Base-by-base conservation (phyloP, 2,113 vertebrate species). In the Bucco capensis region DNA sequence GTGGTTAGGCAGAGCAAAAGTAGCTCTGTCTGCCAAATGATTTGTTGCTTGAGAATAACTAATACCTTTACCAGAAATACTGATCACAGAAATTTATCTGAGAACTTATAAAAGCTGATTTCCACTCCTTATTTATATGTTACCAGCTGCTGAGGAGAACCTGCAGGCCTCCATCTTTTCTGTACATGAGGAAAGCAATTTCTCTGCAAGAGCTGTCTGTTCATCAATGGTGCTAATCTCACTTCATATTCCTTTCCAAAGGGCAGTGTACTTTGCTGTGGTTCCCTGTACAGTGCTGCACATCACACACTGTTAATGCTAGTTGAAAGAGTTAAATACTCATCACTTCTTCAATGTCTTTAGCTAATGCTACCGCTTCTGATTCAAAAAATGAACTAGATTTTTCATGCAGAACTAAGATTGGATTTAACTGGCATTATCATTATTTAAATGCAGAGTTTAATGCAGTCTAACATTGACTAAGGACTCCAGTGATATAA, bases 151-250 rank as follows among this genome's bases (percentile, higher is more conserved):
- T 83, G 97, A 72, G 90, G 93, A 97, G 78, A 96, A 95, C 94
- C 96, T 86, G 91, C 89, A 89, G 95, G 95, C 92, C 96, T 95
- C 74, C 23, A 90, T 76, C 79, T 88, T 57, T 93, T 77, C 84
- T 56, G 44, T 92, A 79, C 37, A 1, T 27, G 80, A 86, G 75
- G 93, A 94, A 85, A 96, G 94, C 13, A 89, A 93, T 96, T 87
- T 89, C 65, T 76, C 95, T 95, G 94, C 95, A 72, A 57, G 62
- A 95, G 93, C 93, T 96, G 91, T 96, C 81, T 85, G 91, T 95
- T 97, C 97, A 96, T 96, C 96, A 97, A 95, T 97, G 97, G 98
- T 98, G 97, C 97, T 98, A 97, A 98, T 96, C 89, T 97, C 96
- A 93, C 97, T 97, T 96, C 96, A 92, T 95, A 90, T 50, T 96